Conservation (phyloP, 2,797 vertebrate genomes). For the Tragelaphus oryx region DNA sequence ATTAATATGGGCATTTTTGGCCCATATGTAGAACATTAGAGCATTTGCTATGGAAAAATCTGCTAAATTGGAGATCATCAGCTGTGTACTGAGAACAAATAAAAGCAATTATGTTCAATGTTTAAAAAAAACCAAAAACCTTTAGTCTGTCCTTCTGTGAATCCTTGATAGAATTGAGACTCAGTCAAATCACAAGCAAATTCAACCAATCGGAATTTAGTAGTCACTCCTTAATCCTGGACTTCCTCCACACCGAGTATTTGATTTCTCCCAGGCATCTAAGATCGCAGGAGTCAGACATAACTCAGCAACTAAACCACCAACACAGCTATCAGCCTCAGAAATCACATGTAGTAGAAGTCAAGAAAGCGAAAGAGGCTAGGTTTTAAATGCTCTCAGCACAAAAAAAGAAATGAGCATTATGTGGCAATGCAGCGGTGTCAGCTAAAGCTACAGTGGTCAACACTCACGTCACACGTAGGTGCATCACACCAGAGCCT, state of each 20-base stretch:
- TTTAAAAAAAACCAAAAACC: neutral
- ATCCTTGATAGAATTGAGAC: neutral
- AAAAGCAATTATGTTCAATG: neutral
- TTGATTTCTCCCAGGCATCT: neutral
- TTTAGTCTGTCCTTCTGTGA: neutral
- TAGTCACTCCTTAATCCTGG: neutral
- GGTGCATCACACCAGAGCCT: neutral
- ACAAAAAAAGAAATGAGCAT: neutral
- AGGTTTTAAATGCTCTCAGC: neutral
- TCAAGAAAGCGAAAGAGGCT: neutral
- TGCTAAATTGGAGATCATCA: neutral
- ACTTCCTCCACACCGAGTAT: neutral
- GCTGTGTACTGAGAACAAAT: neutral
- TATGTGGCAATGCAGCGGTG: neutral
- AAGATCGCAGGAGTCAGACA: neutral
- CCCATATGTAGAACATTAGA: neutral
- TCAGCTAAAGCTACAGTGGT: neutral
- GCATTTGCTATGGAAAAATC: neutral
- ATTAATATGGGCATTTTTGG: neutral
- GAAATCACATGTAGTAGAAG: neutral
- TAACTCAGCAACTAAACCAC: neutral
- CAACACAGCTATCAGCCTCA: neutral
- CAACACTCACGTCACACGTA: accelerated
- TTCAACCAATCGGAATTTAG: neutral
- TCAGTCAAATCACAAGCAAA: neutral